phyloP scores from a whole-genome alignment of 2,797 vertebrate species.

The Calcarius lapponicus region DNA sequence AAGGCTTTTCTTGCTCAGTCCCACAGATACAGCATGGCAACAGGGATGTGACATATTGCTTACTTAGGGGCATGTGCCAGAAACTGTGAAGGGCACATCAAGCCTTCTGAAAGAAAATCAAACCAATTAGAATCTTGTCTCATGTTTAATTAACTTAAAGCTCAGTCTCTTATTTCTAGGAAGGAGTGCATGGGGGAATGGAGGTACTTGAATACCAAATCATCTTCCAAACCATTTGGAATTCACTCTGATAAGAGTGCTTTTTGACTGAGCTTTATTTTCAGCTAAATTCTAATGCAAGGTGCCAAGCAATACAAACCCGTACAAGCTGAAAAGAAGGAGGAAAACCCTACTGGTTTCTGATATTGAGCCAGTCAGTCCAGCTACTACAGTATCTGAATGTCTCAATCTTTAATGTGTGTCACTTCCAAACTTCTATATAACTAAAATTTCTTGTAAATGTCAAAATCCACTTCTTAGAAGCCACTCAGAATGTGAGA shows the following conservation, averaged over 20 bases:
- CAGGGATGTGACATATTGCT: neutral
- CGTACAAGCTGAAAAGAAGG: neutral
- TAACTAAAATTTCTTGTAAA: neutral
- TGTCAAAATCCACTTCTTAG: neutral
- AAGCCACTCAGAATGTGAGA: neutral
- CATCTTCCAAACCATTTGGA: neutral
- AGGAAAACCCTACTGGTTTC: neutral
- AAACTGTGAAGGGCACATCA: neutral
- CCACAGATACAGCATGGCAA: neutral
- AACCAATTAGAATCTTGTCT: neutral
- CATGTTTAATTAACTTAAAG: neutral
- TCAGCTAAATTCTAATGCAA: neutral
- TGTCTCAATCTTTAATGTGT: neutral
- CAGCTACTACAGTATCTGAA: neutral
- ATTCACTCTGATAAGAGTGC: neutral
- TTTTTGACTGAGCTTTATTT: neutral
- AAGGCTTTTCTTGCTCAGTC: neutral
- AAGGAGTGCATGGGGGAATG: neutral
- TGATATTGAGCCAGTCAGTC: neutral
- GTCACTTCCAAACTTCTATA: neutral
- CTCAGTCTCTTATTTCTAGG: neutral
- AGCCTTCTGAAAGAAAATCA: constrained; percentile 1
- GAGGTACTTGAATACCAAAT: neutral
- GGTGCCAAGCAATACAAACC: neutral
- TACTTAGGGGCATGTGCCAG: neutral